Evolutionary conservation across 2,797 vertebrate species (phyloP).

Genomic region (Alosa sapidissima): DNA sequence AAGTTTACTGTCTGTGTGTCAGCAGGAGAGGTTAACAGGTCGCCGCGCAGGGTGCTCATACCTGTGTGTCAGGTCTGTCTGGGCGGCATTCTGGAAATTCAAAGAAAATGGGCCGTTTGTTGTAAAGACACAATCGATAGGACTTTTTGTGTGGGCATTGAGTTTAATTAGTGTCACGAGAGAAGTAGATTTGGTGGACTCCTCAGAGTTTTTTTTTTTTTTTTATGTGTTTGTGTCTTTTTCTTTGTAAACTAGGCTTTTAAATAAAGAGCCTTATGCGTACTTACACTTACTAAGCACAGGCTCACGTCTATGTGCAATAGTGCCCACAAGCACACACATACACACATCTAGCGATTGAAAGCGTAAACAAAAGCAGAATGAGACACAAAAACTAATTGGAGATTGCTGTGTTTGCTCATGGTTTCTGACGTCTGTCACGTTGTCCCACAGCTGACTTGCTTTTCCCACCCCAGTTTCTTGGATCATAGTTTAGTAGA

Average conservation of each 20-base stretch:
- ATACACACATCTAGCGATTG: neutral
- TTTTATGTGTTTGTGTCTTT: neutral
- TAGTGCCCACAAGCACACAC: neutral
- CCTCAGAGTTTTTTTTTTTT: neutral
- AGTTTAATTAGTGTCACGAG: neutral
- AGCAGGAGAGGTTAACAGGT: neutral
- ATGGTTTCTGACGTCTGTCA: neutral
- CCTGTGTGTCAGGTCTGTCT: slow-evolving; percentile 11
- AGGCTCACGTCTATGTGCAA: neutral
- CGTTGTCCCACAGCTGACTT: neutral
- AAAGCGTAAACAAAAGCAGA: neutral
- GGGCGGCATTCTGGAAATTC: neutral
- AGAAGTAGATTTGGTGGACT: neutral
- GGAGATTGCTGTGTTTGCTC: neutral
- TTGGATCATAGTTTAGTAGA: neutral
- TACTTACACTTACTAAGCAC: neutral
- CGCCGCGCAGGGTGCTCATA: neutral
- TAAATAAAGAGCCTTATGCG: neutral
- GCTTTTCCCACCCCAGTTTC: neutral
- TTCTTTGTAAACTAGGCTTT: neutral
- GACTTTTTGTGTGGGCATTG: neutral
- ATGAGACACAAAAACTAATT: neutral
- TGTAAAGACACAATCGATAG: neutral
- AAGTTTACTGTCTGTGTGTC: neutral
- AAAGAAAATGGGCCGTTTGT: neutral